Evolutionary conservation across 2,797 vertebrate genomes (phyloP).

Genomic region (Chrysocyon brachyurus): DNA sequence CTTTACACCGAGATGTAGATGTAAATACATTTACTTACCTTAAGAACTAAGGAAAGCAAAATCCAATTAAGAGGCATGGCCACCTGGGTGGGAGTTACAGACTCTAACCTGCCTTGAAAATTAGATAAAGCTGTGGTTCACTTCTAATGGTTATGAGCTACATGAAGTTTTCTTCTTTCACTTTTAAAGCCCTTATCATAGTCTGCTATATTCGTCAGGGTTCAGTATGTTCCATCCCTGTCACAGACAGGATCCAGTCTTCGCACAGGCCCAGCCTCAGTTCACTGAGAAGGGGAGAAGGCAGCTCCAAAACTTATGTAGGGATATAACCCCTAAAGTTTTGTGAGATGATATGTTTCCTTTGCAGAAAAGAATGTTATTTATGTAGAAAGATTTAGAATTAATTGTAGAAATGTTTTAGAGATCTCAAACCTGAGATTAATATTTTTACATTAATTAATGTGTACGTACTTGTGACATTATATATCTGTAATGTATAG

Average conservation of each 20-base stretch:
- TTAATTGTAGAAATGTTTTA: constrained; percentile 19
- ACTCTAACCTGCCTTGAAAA: constrained; percentile 53
- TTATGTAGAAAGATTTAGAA: constrained; percentile 13
- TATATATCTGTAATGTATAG: neutral
- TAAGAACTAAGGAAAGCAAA: constrained; percentile 47
- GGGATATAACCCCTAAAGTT: neutral
- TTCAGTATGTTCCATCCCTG: neutral
- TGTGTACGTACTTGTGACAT: neutral
- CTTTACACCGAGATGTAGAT: neutral
- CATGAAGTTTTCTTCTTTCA: neutral
- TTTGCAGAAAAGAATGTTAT: constrained; percentile 12
- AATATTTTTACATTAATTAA: constrained; percentile 34
- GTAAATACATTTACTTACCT: constrained; percentile 17
- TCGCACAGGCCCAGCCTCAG: neutral
- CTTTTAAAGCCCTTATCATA: constrained; percentile 2
- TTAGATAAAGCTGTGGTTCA: neutral
- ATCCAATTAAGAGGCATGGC: neutral
- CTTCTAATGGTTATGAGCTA: neutral
- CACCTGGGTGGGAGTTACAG: neutral
- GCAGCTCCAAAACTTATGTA: neutral
- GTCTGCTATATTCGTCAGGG: neutral
- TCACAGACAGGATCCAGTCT: neutral
- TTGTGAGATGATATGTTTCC: neutral
- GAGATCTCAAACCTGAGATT: neutral
- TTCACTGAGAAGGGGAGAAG: neutral